Evolutionary conservation across 2,113 vertebrate genomes (phyloP).

Genomic region (Petroica traversi): DNA sequence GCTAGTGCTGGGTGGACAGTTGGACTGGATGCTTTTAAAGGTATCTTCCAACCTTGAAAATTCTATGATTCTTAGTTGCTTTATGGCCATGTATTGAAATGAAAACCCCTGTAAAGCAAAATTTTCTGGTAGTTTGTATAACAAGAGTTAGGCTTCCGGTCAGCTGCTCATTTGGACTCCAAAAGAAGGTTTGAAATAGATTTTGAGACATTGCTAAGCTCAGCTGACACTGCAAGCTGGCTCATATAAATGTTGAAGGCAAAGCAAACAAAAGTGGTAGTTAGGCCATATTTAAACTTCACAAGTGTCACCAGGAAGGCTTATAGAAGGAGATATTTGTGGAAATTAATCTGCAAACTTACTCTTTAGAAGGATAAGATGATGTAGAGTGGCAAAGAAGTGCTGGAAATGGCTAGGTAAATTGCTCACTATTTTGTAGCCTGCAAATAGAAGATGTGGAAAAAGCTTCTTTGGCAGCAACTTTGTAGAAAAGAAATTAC

Average conservation of each 20-base stretch:
- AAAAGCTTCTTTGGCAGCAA: background rate
- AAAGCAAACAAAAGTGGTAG: background rate
- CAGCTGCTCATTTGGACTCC: background rate
- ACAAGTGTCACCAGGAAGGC: background rate
- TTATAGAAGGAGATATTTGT: background rate
- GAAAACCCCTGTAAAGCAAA: background rate
- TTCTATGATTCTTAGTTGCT: background rate
- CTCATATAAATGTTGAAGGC: background rate
- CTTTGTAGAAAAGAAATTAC: background rate
- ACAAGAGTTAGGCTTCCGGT: background rate
- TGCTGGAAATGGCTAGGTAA: background rate
- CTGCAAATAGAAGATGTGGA: background rate
- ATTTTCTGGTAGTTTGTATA: background rate
- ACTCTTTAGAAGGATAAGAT: background rate
- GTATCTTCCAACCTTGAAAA: background rate
- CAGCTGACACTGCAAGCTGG: background rate
- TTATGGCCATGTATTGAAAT: background rate
- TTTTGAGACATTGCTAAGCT: background rate
- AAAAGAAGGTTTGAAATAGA: background rate
- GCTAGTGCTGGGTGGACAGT: rapidly evolving
- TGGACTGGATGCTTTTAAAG: background rate
- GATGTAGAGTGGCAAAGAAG: background rate
- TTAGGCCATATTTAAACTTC: background rate
- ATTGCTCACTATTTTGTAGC: background rate
- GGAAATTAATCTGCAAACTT: background rate